Evolutionary conservation across 1,140 invertebrate species (phyloP).

Genomic region (Drepana arcuata): DNA sequence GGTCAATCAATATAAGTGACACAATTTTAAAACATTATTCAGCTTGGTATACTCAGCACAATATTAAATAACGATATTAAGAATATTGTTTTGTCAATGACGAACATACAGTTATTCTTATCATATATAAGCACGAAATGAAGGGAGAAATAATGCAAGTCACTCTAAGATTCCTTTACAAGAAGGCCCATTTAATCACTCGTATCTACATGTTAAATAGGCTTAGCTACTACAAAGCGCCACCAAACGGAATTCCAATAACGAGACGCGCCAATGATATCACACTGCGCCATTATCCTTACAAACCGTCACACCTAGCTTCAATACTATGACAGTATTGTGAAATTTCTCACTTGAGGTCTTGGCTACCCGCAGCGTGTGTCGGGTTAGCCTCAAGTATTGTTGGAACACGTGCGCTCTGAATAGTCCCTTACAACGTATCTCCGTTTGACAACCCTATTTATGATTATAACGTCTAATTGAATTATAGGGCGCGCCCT

Average conservation of each 20-base stretch:
- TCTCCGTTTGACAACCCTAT: slow-evolving; percentile 38
- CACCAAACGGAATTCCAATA: not conserved
- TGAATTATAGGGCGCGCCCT: slow-evolving; percentile 45
- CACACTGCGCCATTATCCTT: slow-evolving; percentile 50
- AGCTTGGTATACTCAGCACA: too few relatives aligned
- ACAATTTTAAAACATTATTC: too few relatives aligned
- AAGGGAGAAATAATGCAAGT: too few relatives aligned
- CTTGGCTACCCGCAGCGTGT: slow-evolving; percentile 45
- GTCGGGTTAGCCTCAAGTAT: slow-evolving; percentile 26
- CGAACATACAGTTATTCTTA: too few relatives aligned
- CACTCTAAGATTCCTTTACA: too few relatives aligned
- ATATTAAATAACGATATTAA: too few relatives aligned
- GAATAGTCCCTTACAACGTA: slow-evolving; percentile 42
- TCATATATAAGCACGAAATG: too few relatives aligned
- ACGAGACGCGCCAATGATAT: slow-evolving; percentile 10
- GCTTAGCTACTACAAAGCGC: not conserved
- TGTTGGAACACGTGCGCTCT: slow-evolving; percentile 52
- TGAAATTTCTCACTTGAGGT: slow-evolving; percentile 38
- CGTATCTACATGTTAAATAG: too few relatives aligned
- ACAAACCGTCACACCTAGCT: slow-evolving; percentile 41
- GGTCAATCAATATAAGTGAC: too few relatives aligned
- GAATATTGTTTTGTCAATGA: too few relatives aligned
- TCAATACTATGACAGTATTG: slow-evolving; percentile 50
- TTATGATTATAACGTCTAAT: slow-evolving; percentile 39
- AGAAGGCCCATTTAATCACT: too few relatives aligned